Evolutionary conservation across 2,888 invertebrate genomes (phyloP).

Genomic region (Drosophila longiperda): DNA sequence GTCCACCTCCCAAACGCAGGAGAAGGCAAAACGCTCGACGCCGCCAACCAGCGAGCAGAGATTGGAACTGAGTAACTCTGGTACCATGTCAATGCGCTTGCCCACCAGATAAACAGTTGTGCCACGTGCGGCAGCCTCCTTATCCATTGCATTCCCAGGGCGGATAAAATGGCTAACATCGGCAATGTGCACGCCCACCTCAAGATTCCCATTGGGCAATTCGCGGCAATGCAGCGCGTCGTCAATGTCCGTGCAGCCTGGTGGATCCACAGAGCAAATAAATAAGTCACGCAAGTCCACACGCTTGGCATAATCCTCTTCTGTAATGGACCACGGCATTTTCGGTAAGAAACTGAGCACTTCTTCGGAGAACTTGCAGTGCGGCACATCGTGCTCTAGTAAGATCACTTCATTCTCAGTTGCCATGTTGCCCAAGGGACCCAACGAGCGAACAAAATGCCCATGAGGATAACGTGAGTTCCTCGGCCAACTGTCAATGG

Average conservation of each 20-base stretch:
- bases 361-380: constrained; percentile 96
- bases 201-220: constrained; percentile 90
- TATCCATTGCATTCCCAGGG: constrained; percentile 95
- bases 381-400: constrained; percentile 98
- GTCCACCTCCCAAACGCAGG: constrained; percentile 97
- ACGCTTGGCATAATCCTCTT: constrained; percentile 91
- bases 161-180: constrained; percentile 99
- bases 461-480: constrained; percentile 97
- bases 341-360: constrained; percentile 96
- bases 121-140: constrained; percentile 96
- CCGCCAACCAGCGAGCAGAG: constrained; percentile 96
- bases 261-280: constrained; percentile 98
- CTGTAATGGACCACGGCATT: constrained; percentile 94
- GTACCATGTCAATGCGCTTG: constrained; percentile 95
- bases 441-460: constrained; percentile 97
- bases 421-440: constrained; percentile 95
- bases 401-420: constrained; percentile 99
- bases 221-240: constrained; percentile 97
- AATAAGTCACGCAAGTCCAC: constrained; percentile 93
- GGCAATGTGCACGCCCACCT: constrained; percentile 99
- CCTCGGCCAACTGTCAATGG: constrained; percentile 98
- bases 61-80: constrained; percentile 96
- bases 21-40: constrained; percentile 97
- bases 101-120: constrained; percentile 99
- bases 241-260: constrained; percentile 99